These are phyloP conservation scores for Sisor rabdophorus DNA, from an alignment of 2,113 vertebrate species.

Conservation along the genomic window DNA sequence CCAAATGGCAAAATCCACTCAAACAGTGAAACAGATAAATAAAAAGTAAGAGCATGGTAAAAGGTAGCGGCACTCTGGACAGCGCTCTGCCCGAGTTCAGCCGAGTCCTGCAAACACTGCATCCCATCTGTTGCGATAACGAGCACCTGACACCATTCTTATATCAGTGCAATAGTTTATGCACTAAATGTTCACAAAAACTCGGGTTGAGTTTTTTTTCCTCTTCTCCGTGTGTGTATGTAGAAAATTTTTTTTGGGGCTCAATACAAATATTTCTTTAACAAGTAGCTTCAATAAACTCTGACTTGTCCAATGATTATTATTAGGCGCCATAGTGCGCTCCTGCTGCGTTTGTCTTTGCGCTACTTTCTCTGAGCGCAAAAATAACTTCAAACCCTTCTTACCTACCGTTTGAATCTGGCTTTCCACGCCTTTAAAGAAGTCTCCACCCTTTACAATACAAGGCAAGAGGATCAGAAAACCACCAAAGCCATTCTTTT, in stretches of 20 bases:
- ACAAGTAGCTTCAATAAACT: not conserved
- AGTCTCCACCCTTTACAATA: slow-evolving; percentile 60
- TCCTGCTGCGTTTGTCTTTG: not conserved
- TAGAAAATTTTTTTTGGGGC: not conserved
- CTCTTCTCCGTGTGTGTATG: not conserved
- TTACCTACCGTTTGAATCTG: slow-evolving; percentile 50
- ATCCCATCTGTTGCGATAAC: slow-evolving; percentile 76
- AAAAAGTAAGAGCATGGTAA: slow-evolving; percentile 74
- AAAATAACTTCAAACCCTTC: slow-evolving; percentile 32
- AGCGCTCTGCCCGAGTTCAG: slow-evolving; percentile 66
- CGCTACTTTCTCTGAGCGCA: not conserved
- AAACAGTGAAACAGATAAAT: slow-evolving; percentile 77
- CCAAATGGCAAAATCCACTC: slow-evolving; percentile 60
- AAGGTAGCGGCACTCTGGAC: slow-evolving; percentile 69
- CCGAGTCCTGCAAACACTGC: slow-evolving; percentile 70
- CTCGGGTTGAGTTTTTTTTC: not conserved
- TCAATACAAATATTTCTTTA: not conserved
- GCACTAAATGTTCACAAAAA: not conserved
- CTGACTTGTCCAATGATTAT: not conserved
- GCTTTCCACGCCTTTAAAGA: slow-evolving; percentile 46
- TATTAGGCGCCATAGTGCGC: too few relatives aligned
- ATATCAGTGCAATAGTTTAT: slow-evolving; percentile 5
- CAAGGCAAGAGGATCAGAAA: slow-evolving; percentile 13
- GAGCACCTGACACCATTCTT: slow-evolving; percentile 61
- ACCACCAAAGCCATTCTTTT: not conserved